These are phyloP conservation scores for Semicossyphus pulcher DNA, from an alignment of 2,113 vertebrate species.

Conservation along the genomic window DNA sequence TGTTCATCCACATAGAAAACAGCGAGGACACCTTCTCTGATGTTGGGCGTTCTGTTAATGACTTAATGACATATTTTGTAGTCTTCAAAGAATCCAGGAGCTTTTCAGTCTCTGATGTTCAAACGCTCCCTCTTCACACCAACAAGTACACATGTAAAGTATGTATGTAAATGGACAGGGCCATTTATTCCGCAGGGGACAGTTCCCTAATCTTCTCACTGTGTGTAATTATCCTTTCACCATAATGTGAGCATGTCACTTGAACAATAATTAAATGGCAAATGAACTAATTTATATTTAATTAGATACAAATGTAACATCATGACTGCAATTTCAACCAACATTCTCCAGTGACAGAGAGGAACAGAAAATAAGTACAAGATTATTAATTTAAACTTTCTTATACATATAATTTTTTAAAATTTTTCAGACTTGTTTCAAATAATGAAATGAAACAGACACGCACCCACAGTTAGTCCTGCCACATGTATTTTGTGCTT, in stretches of 20 bases:
- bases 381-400: background rate
- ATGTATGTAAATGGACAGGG: background rate
- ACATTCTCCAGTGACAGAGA: background rate
- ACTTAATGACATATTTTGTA: too few relatives aligned
- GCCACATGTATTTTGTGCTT: conserved; percentile 25
- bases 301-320: background rate
- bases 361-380: background rate
- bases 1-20: too few relatives aligned
- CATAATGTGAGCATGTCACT: background rate
- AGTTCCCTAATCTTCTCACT: background rate
- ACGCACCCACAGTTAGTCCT: conserved; percentile 1
- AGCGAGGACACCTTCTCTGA: too few relatives aligned
- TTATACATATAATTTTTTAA: background rate
- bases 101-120: background rate
- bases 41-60: too few relatives aligned
- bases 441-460: conserved; percentile 4
- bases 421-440: background rate
- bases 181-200: background rate
- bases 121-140: background rate
- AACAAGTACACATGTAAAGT: background rate
- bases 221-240: background rate
- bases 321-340: background rate
- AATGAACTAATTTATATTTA: background rate
- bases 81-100: too few relatives aligned
- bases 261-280: background rate